phyloP scores from a whole-genome alignment of 2,888 invertebrate genomes.

The Ormyrus nitidulus region DNA sequence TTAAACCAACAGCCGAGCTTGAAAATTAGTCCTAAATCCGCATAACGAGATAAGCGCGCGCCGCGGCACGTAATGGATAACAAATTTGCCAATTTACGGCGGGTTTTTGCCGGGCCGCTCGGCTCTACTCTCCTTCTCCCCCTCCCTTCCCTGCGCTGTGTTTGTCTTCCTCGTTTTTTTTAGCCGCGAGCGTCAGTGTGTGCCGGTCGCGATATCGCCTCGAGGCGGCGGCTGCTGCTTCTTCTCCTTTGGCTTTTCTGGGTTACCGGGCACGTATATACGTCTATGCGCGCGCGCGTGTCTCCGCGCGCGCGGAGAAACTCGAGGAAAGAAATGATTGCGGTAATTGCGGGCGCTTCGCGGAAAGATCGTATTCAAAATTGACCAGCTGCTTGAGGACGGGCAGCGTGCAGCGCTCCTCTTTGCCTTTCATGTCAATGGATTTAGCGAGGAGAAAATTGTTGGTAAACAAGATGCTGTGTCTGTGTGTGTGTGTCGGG shows the following conservation, averaged over 20 bases:
- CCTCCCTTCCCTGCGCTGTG: not conserved
- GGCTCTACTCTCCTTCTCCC: too few relatives aligned
- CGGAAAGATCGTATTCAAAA: constrained; percentile 35
- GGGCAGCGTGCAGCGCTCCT: too few relatives aligned
- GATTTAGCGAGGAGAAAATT: too few relatives aligned
- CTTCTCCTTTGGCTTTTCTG: constrained; percentile 50
- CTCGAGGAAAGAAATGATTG: constrained; percentile 48
- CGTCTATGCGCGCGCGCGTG: constrained; percentile 29
- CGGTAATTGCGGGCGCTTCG: constrained; percentile 51
- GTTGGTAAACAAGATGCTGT: too few relatives aligned
- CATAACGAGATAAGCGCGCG: constrained; percentile 34
- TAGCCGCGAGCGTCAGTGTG: not conserved
- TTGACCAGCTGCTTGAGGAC: too few relatives aligned
- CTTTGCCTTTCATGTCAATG: too few relatives aligned
- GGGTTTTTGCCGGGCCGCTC: constrained; percentile 3
- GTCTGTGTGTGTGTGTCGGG: too few relatives aligned
- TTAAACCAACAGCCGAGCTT: not conserved
- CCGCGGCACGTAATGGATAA: constrained; percentile 21
- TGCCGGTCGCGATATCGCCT: constrained; percentile 45
- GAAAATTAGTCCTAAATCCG: constrained; percentile 33
- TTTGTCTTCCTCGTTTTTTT: constrained; percentile 17
- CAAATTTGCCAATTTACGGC: constrained; percentile 48
- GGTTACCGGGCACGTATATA: constrained; percentile 42
- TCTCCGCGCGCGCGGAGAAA: constrained; percentile 29
- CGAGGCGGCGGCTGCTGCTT: constrained; percentile 27